Conservation (phyloP, 2,888 invertebrate genomes). For the Caenorhabditis angaria region DNA sequence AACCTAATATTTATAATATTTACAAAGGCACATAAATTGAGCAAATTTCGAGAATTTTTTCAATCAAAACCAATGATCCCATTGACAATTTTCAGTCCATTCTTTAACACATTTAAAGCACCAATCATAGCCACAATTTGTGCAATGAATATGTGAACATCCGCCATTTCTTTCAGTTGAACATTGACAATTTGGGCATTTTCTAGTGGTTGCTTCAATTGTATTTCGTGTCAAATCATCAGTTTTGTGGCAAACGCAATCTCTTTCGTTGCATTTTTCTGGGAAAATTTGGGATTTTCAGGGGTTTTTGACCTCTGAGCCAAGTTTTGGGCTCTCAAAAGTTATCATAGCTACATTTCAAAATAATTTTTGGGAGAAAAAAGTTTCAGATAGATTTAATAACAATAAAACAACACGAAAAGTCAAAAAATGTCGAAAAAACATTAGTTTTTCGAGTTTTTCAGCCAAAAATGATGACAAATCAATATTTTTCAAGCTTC, state of each 20-base stretch:
- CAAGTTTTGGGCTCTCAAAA: too few species aligned
- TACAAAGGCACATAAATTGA: too few species aligned
- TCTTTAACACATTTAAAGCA: conserved; percentile 55
- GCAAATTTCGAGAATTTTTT: too few species aligned
- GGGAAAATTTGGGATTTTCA: neutral
- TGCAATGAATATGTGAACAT: conserved; percentile 67
- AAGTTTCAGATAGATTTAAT: too few species aligned
- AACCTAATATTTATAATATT: too few species aligned
- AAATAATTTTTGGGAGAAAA: too few species aligned
- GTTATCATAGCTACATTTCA: too few species aligned
- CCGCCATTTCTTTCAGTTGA: conserved; percentile 66
- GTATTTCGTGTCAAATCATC: conserved; percentile 35
- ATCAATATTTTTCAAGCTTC: too few species aligned
- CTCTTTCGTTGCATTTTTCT: conserved; percentile 26
- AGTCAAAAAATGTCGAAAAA: too few species aligned
- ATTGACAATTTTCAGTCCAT: conserved; percentile 68
- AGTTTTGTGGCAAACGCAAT: conserved; percentile 22
- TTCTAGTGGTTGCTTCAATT: conserved; percentile 45
- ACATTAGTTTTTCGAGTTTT: too few species aligned
- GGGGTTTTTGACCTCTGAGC: neutral
- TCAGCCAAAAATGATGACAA: too few species aligned
- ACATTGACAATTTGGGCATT: conserved; percentile 61
- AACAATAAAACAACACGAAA: too few species aligned
- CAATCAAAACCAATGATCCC: conserved; percentile 71
- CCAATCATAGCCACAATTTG: conserved; percentile 62